Evolutionary conservation across 2,113 vertebrate genomes (phyloP).

Genomic region (Barbus barbus): DNA sequence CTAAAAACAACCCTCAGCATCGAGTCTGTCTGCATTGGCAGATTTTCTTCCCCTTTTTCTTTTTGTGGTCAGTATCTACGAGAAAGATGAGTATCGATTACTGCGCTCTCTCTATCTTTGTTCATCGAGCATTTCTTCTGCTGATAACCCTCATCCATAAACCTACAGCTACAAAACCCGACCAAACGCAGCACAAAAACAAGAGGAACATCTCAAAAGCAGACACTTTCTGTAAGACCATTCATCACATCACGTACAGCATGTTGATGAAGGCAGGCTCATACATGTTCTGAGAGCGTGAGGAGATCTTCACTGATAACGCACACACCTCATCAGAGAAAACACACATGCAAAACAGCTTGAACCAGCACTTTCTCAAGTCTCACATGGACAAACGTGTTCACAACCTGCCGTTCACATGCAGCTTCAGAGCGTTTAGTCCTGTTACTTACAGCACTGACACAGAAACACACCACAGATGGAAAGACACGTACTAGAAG

Average conservation of each 20-base stretch:
- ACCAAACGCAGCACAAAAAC: neutral
- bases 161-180: neutral
- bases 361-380: neutral
- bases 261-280: neutral
- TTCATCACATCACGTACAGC: too few species aligned
- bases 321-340: neutral
- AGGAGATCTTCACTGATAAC: neutral
- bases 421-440: neutral
- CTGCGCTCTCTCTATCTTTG: neutral
- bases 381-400: neutral
- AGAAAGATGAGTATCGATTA: slow-evolving; percentile 1
- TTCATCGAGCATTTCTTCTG: neutral
- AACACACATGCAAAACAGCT: neutral
- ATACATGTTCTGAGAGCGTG: too few species aligned
- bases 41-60: too few species aligned
- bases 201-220: neutral
- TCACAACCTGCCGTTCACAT: neutral
- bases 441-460: neutral
- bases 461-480: neutral
- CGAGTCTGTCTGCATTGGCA: neutral
- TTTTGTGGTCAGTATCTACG: neutral
- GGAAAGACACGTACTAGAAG: neutral
- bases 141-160: neutral
- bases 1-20: neutral
- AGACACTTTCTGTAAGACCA: too few species aligned